Percentiles rank a stretch among this genome's conserved stretches.
These are phyloP conservation scores for Philopotamus ludificatus DNA, from an alignment of 1,140 invertebrate species.

Conservation along the genomic window DNA sequence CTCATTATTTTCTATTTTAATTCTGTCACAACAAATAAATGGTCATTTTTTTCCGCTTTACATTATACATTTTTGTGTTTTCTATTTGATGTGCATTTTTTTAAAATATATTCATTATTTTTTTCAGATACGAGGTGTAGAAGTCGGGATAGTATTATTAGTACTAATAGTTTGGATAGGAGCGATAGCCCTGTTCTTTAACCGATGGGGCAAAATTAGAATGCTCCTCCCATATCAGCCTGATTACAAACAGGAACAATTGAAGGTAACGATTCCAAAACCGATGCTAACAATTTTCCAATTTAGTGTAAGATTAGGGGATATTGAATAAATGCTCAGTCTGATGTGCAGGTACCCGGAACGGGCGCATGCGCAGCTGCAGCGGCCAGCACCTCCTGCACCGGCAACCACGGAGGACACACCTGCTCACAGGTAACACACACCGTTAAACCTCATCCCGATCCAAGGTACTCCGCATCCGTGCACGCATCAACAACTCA, in stretches of 20 bases:
- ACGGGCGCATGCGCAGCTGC: constrained; percentile 69
- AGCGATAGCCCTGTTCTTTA: constrained; percentile 86
- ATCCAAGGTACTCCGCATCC: too few relatives aligned
- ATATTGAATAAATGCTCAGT: too few relatives aligned
- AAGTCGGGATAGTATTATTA: constrained; percentile 82
- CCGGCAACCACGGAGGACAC: constrained; percentile 56
- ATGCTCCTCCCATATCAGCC: constrained; percentile 91
- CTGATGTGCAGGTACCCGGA: constrained; percentile 66
- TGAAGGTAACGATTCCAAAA: constrained; percentile 56
- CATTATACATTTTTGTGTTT: too few relatives aligned
- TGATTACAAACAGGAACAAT: constrained; percentile 80
- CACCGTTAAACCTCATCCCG: too few relatives aligned
- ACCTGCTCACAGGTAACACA: constrained; percentile 66
- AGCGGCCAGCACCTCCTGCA: constrained; percentile 51
- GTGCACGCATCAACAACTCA: too few relatives aligned
- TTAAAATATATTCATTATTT: too few relatives aligned
- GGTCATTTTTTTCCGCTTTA: too few relatives aligned
- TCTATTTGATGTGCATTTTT: too few relatives aligned
- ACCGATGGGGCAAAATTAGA: constrained; percentile 89
- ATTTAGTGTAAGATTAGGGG: background rate
- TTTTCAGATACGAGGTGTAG: constrained; percentile 76
- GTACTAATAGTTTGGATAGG: constrained; percentile 85
- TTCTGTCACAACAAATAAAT: too few relatives aligned
- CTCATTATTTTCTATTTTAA: too few relatives aligned
- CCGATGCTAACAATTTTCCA: background rate